Base-by-base conservation (phyloP, 2,888 invertebrate genomes). In the Nysson spinosus region DNA sequence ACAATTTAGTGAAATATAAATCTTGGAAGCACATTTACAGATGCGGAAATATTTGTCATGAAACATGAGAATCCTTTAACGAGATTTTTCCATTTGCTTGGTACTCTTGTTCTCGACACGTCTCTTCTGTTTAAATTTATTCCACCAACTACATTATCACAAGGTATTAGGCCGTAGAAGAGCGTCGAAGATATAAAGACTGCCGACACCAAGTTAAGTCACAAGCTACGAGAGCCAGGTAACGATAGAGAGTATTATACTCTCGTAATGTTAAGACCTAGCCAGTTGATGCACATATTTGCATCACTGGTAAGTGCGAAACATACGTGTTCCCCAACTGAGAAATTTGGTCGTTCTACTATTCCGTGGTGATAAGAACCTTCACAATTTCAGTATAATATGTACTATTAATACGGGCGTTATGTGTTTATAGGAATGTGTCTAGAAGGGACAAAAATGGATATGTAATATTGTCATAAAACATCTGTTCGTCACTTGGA, bases 181-280 rank as follows among this genome's bases (percentile, higher is more conserved):
- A 65, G 63, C 22, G 37, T 44, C 37, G 51, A 67, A 37, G 39
- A 37, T 39, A 30, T 34, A 43, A 52, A 65, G 52, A 63, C 37
- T 55, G 58, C 72, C 55, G 62, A 78, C 69, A 72, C 73, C 69
- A 58, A 63, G 61, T 66, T 64, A 63, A 71, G 60, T 64, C 52
- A 35, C 57, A 51, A 70, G 44, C 37, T 46, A 51, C 55, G 46
- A 49, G 55, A 26, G 17, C 37, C 24, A 34, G 3, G 2, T 34
- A 43, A 70, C 35, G 26, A 43, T 52, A 19, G 22, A 32, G 32
- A 6, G 24, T 12, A 5, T 4, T 7, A 40, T 14, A 11, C 32
- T 24, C 51, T 12, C 17, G 24, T 51, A 43, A 46, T 12, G 16
- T 30, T 26, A 24, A 39, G 30, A 17, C 19, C 30, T 43, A 19